phyloP scores from a whole-genome alignment of 1,140 invertebrate species.

The Ylistrum balloti region DNA sequence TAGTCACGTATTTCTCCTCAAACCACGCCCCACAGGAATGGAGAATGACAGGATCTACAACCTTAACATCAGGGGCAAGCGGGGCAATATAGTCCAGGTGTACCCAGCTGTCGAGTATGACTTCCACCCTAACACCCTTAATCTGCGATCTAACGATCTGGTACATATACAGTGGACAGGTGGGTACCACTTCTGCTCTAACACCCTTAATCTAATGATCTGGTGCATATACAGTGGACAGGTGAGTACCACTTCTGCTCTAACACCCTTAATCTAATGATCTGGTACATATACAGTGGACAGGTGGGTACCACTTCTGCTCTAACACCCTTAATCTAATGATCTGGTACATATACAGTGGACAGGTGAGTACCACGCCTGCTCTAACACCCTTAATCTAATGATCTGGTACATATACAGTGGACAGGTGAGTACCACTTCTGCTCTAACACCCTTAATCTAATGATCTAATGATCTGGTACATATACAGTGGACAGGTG shows the following conservation, averaged over 20 bases:
- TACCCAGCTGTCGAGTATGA: constrained; percentile 82
- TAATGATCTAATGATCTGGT: no score
- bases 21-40: constrained; percentile 67
- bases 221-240: constrained; percentile 82
- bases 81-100: constrained; percentile 81
- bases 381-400: no score
- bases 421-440: no score
- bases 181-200: constrained; percentile 69
- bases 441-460: no score
- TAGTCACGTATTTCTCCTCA: constrained; percentile 78
- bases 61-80: constrained; percentile 80
- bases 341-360: constrained; percentile 81
- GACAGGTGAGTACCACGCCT: constrained; percentile 72
- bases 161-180: constrained; percentile 82
- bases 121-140: constrained; percentile 76
- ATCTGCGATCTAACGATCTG: constrained; percentile 72
- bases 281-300: constrained; percentile 81
- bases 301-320: constrained; percentile 82
- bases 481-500: no score
- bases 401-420: no score
- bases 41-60: constrained; percentile 72
- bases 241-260: constrained; percentile 82
- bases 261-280: constrained; percentile 72
- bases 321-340: constrained; percentile 71
- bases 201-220: constrained; percentile 70